phyloP scores from a whole-genome alignment of 2,797 vertebrate species.

The Fringilla coelebs region DNA sequence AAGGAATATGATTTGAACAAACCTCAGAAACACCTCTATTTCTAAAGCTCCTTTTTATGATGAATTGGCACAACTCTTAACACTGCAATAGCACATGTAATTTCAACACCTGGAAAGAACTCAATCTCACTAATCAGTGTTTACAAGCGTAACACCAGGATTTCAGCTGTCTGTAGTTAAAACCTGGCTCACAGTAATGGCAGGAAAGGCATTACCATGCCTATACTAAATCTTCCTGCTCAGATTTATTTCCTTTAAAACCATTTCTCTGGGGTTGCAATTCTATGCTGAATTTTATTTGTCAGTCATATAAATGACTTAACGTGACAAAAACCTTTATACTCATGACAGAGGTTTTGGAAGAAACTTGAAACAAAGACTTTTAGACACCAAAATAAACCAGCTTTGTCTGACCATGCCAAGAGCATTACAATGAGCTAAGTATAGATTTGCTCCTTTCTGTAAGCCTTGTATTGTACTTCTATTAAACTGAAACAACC shows the following conservation, averaged over 20 bases:
- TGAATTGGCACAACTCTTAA: constrained; percentile 24
- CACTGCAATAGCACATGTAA: background rate
- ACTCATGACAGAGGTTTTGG: background rate
- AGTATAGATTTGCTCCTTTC: constrained; percentile 1
- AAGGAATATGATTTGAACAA: constrained; percentile 2
- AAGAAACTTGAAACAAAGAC: background rate
- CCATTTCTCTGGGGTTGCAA: constrained; percentile 15
- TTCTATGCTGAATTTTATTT: constrained; percentile 45
- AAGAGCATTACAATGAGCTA: constrained; percentile 37
- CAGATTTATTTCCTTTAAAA: constrained; percentile 55
- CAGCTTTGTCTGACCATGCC: background rate
- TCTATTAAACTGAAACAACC: constrained; percentile 19
- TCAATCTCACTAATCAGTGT: constrained; percentile 38
- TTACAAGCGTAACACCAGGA: background rate
- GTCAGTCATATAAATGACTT: constrained; percentile 55
- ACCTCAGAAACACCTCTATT: background rate
- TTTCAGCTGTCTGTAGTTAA: constrained; percentile 4
- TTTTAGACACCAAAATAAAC: constrained; percentile 27
- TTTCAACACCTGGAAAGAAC: constrained; percentile 42
- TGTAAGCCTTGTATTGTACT: constrained; percentile 20
- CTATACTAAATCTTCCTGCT: constrained; percentile 33
- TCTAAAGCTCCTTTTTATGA: constrained; percentile 11
- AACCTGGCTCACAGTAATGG: background rate
- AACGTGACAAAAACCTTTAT: constrained; percentile 25
- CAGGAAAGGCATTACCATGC: constrained; percentile 22